A percentile compares a stretch with the other conserved stretches of the same genome.
phyloP scores from a whole-genome alignment of 1,140 invertebrate genomes.

The Drosophila tropicalis region DNA sequence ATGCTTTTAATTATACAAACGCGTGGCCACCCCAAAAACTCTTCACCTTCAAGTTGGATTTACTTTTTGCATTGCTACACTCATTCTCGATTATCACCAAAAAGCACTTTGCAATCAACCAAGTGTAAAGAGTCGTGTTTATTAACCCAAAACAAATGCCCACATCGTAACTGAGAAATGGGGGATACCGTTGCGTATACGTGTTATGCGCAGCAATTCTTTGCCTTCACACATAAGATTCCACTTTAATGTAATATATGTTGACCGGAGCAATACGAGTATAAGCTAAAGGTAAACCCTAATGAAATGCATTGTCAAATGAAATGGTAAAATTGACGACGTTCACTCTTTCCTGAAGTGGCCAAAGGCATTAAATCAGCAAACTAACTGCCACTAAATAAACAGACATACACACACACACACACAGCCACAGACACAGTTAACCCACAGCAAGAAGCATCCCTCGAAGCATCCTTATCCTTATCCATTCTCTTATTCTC shows the following conservation, averaged over 20 bases:
- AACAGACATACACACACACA: slow-evolving; percentile 43
- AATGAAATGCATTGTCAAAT: slow-evolving; percentile 81
- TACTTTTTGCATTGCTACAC: not conserved
- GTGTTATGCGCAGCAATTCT: not conserved
- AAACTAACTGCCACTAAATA: slow-evolving; percentile 79
- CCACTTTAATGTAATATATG: slow-evolving; percentile 74
- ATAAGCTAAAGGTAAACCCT: slow-evolving; percentile 48
- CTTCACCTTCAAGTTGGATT: not conserved
- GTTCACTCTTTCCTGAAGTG: slow-evolving; percentile 76
- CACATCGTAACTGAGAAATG: slow-evolving; percentile 6
- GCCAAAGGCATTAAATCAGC: slow-evolving; percentile 75
- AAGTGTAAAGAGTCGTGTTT: slow-evolving; percentile 74
- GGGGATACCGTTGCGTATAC: not conserved
- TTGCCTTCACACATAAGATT: slow-evolving; percentile 28
- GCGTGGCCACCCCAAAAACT: slow-evolving; percentile 2
- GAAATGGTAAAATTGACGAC: slow-evolving; percentile 81
- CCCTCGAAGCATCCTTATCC: slow-evolving; percentile 7
- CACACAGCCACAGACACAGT: slow-evolving; percentile 16
- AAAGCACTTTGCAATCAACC: slow-evolving; percentile 54
- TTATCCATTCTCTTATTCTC: slow-evolving; percentile 18
- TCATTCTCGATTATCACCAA: slow-evolving; percentile 10
- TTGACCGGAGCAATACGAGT: slow-evolving; percentile 21
- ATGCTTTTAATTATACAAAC: slow-evolving; percentile 74
- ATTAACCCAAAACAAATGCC: slow-evolving; percentile 69
- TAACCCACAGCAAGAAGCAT: slow-evolving; percentile 17